Base-by-base conservation (phyloP, 2,888 invertebrate genomes). In the Scaeva pyrastri region DNA sequence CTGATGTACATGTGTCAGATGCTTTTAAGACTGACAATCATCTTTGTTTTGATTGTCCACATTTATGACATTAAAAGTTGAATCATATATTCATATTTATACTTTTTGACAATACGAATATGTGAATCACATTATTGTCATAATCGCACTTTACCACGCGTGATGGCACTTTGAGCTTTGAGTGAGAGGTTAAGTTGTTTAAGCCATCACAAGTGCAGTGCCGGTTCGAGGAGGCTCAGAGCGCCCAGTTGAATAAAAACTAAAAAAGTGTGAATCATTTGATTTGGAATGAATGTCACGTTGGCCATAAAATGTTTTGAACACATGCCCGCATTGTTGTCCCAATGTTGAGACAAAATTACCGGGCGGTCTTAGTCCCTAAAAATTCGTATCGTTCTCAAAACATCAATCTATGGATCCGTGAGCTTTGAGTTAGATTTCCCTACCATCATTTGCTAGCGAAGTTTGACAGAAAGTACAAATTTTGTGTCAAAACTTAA, bases 41-140 rank as follows among this genome's bases (percentile, higher is more conserved):
- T 84, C 71, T 79, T 79, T 26, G 45, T 55, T 83, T 78, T 56
- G 74, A 71, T 52, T 70, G 36, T 74, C 55, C 45, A 84, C 84
- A 75, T 79, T 78, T 83, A 74, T 83, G 74, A 62, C 64, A 74
- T 56, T 60, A 36, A 60, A 52, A 76, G 56, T 58, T 55, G 21
- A 66, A 48, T 1, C 31, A 48, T 66, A 50, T n/a, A 55, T n/a
- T n/a, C n/a, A n/a, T n/a, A n/a, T n/a, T 58, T 10, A n/a, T 60
- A 62, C 21, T 45, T 75, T 26, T 78, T 43, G 6, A 21, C 36
- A 19, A 21, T 31, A 7, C 8, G 31, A n/a, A n/a, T n/a, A n/a
- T 60, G 19, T 60, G 21, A 39, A 60, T 14, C 21, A 60, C 21
- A 41, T 41, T 60, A 36, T 58, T 19, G n/a, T n/a, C 23, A 12